Conservation (phyloP, 2,888 invertebrate species). For the Andrena fulva region DNA sequence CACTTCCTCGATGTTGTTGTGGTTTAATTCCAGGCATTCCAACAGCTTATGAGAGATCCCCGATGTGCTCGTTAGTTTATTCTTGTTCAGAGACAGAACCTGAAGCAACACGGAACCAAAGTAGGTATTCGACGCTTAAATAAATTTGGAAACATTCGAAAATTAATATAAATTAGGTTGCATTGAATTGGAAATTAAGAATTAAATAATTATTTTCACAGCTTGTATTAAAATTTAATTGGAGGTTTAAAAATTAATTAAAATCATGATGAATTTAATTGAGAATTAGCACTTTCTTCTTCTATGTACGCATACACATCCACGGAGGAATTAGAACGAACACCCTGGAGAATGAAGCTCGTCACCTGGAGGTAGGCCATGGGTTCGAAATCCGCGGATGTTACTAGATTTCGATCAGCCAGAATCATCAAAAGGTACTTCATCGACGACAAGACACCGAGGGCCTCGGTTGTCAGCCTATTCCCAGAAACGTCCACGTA, state of each 20-base stretch:
- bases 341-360: neutral
- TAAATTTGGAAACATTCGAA: no score
- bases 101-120: slow-evolving; percentile 69
- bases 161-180: no score
- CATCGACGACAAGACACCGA: slow-evolving; percentile 86
- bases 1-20: slow-evolving; percentile 84
- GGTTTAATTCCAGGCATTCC: slow-evolving; percentile 86
- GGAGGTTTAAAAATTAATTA: no score
- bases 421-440: slow-evolving; percentile 87
- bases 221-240: no score
- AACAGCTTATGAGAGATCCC: slow-evolving; percentile 87
- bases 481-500: slow-evolving; percentile 87
- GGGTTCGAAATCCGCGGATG: slow-evolving; percentile 85
- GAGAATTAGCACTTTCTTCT: neutral
- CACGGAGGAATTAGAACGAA: neutral
- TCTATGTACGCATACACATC: neutral
- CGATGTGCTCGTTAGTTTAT: slow-evolving; percentile 85
- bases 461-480: slow-evolving; percentile 84
- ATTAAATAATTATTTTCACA: no score
- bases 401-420: slow-evolving; percentile 86
- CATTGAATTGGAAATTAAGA: no score
- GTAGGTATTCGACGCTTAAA: neutral
- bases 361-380: slow-evolving; percentile 86
- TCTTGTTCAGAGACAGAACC: slow-evolving; percentile 87
- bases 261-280: neutral